A percentile compares a stretch with the other conserved stretches of the same genome.
Conservation (phyloP, 2,888 invertebrate species). For the Zaprionus bogoriensis region DNA sequence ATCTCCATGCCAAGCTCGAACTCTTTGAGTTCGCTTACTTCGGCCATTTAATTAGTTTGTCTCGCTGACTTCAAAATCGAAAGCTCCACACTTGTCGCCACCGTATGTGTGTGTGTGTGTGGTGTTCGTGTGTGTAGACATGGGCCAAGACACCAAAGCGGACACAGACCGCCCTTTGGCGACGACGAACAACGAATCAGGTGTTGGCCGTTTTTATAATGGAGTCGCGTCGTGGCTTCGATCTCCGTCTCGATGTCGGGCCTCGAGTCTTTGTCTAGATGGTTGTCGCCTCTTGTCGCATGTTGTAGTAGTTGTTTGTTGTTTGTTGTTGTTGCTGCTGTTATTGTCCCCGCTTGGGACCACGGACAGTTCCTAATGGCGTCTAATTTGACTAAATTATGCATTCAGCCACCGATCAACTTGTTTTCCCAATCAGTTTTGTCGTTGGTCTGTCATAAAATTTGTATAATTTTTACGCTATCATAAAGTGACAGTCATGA, state of each 20-base stretch:
- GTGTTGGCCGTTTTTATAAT: slow-evolving; percentile 58
- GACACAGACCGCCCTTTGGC: slow-evolving; percentile 36
- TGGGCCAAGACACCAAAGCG: neutral
- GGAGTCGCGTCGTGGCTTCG: slow-evolving; percentile 44
- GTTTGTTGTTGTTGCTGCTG: too few species aligned
- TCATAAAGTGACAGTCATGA: slow-evolving; percentile 66
- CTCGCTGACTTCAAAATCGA: slow-evolving; percentile 11
- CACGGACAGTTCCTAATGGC: slow-evolving; percentile 52
- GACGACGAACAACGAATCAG: slow-evolving; percentile 63
- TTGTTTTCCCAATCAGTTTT: slow-evolving; percentile 74
- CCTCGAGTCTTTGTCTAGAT: slow-evolving; percentile 3
- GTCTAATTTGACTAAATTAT: slow-evolving; percentile 72
- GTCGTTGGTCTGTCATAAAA: slow-evolving; percentile 69
- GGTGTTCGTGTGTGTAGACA: slow-evolving; percentile 11
- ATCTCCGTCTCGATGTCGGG: neutral
- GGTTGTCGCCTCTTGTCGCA: slow-evolving; percentile 15
- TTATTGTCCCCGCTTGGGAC: slow-evolving; percentile 21
- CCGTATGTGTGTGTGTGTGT: too few species aligned
- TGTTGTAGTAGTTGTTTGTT: too few species aligned
- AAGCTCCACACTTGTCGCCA: slow-evolving; percentile 53
- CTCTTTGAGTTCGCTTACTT: neutral
- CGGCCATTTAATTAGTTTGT: slow-evolving; percentile 55
- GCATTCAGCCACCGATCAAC: slow-evolving; percentile 61
- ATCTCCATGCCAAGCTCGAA: neutral
- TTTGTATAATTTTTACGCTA: slow-evolving; percentile 75